Conservation (phyloP, 35 echinoderm and acorn worm genomes). For the Hemicentrotus pulcherrimus region DNA sequence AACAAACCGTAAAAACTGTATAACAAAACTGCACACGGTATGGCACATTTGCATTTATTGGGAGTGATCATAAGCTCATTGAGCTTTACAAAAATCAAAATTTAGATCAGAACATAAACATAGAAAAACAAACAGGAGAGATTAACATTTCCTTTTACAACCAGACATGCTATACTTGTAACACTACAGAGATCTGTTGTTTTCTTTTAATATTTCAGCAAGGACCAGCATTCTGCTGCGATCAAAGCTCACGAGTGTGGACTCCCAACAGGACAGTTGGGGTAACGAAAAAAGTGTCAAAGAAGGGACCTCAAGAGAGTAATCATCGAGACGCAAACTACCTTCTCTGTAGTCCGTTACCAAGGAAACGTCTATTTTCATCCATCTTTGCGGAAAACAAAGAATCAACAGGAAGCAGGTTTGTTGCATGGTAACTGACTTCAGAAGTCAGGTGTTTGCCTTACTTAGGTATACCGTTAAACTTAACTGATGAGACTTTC, state of each 20-base stretch:
- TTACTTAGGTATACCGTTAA: neutral
- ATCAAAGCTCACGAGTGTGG: neutral
- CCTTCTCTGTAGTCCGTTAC: neutral
- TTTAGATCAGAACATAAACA: neutral
- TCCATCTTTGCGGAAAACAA: slow-evolving; percentile 7
- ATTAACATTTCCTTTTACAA: neutral
- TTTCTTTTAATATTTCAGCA: too few relatives aligned
- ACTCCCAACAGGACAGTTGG: neutral
- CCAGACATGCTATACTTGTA: neutral
- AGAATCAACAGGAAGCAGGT: slow-evolving; percentile 35
- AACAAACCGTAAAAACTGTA: too few relatives aligned
- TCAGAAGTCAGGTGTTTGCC: neutral
- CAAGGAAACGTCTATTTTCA: slow-evolving; percentile 31
- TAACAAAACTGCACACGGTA: too few relatives aligned
- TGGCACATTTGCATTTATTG: too few relatives aligned
- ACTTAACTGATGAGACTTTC: neutral
- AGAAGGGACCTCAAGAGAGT: neutral
- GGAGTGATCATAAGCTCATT: neutral
- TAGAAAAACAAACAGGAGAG: neutral
- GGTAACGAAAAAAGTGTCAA: neutral
- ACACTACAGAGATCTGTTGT: neutral
- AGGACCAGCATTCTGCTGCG: neutral
- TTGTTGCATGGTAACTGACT: neutral
- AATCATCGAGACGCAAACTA: neutral
- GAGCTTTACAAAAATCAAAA: neutral